Percentiles rank a stretch among this genome's conserved stretches.
Evolutionary conservation across 1,140 invertebrate genomes (phyloP).

Genomic region (Drosophila kanapiae): DNA sequence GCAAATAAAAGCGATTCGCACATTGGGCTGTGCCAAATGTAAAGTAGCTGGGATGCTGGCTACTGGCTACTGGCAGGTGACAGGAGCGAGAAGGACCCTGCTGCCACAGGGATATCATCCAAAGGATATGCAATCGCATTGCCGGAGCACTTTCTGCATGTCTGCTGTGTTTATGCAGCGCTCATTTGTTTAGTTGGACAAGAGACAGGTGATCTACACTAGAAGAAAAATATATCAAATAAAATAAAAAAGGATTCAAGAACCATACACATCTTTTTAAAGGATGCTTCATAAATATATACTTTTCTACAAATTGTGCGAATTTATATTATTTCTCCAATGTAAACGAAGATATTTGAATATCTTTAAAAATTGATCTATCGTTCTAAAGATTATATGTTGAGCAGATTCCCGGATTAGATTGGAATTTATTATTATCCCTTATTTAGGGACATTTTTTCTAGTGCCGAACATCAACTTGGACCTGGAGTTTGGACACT

Average conservation of each 20-base stretch:
- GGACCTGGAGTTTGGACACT: conserved; percentile 6
- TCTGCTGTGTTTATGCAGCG: conserved; percentile 64
- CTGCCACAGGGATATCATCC: conserved; percentile 36
- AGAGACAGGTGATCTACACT: conserved; percentile 34
- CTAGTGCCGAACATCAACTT: background rate
- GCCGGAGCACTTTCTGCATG: conserved; percentile 23
- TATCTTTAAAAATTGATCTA: background rate
- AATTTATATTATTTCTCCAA: background rate
- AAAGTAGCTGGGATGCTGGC: conserved; percentile 65
- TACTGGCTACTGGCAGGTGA: conserved; percentile 43
- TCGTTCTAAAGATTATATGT: background rate
- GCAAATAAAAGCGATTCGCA: conserved; percentile 73
- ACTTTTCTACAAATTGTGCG: background rate
- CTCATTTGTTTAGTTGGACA: conserved; percentile 62
- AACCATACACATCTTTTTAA: background rate
- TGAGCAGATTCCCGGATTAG: background rate
- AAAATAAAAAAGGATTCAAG: too few relatives aligned
- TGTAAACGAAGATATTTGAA: background rate
- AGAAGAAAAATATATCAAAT: background rate
- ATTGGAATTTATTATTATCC: background rate
- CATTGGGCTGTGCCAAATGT: conserved; percentile 60
- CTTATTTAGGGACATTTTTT: background rate
- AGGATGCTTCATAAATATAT: background rate
- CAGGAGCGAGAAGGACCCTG: conserved; percentile 21
- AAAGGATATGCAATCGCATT: conserved; percentile 7